Evolutionary conservation across 2,797 vertebrate genomes (phyloP).

Genomic region (Esox masquinongy): DNA sequence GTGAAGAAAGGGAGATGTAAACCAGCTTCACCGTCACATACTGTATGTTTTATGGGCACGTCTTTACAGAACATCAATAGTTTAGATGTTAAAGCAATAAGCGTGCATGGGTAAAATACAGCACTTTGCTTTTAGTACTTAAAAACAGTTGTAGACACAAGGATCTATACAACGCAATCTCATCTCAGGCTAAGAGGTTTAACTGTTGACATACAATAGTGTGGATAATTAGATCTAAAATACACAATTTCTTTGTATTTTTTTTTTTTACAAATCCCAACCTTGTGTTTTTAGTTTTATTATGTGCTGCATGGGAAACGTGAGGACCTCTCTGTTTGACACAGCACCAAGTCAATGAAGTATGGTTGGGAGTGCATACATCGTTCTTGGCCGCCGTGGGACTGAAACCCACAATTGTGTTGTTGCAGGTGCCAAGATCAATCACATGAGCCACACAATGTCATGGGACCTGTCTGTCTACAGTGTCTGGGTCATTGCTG

Average conservation of each 20-base stretch:
- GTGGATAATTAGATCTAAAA: background rate
- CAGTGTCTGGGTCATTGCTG: background rate
- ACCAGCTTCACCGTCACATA: background rate
- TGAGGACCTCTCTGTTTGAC: background rate
- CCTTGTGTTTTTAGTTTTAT: background rate
- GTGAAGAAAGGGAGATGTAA: background rate
- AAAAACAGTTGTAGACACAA: background rate
- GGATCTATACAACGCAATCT: background rate
- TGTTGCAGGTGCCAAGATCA: no score
- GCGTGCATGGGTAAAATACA: background rate
- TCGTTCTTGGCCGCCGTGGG: no score
- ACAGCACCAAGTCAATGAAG: no score
- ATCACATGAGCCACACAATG: no score
- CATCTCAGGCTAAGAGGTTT: background rate
- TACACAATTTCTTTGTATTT: no score
- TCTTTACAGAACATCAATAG: background rate
- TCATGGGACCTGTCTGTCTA: background rate
- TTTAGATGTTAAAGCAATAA: constrained; percentile 1
- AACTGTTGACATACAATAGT: background rate
- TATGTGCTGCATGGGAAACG: background rate
- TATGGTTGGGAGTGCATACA: no score
- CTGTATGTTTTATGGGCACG: background rate
- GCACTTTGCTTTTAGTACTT: no score
- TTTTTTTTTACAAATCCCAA: no score
- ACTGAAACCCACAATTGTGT: no score